Evolutionary conservation across 2,797 vertebrate species (phyloP).

Genomic region (Anolis apletophallus): DNA sequence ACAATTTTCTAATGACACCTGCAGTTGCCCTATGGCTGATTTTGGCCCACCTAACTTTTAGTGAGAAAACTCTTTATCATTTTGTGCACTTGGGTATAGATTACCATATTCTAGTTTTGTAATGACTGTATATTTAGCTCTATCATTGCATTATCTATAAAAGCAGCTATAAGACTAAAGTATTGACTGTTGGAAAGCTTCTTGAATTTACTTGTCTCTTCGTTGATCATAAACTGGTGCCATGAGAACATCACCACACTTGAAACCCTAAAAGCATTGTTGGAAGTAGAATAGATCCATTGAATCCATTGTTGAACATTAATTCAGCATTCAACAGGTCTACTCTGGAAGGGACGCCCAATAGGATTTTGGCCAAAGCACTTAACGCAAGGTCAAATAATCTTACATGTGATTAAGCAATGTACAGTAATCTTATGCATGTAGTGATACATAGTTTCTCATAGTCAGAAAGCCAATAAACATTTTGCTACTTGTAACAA

Average conservation of each 20-base stretch:
- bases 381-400: neutral
- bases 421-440: neutral
- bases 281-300: too few relatives aligned
- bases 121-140: neutral
- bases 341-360: too few relatives aligned
- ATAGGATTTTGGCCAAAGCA: neutral
- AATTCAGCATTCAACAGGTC: too few relatives aligned
- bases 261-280: too few relatives aligned
- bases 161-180: neutral
- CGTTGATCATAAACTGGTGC: neutral
- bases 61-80: neutral
- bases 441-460: neutral
- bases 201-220: neutral
- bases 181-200: neutral
- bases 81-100: neutral
- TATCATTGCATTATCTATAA: neutral
- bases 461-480: neutral
- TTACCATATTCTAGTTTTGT: neutral
- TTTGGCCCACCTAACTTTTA: neutral
- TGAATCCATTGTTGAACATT: too few relatives aligned
- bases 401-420: neutral
- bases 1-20: neutral
- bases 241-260: neutral
- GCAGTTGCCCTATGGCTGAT: neutral
- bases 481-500: neutral